phyloP scores from a whole-genome alignment of 2,888 invertebrate genomes.

The Beris chalybata region DNA sequence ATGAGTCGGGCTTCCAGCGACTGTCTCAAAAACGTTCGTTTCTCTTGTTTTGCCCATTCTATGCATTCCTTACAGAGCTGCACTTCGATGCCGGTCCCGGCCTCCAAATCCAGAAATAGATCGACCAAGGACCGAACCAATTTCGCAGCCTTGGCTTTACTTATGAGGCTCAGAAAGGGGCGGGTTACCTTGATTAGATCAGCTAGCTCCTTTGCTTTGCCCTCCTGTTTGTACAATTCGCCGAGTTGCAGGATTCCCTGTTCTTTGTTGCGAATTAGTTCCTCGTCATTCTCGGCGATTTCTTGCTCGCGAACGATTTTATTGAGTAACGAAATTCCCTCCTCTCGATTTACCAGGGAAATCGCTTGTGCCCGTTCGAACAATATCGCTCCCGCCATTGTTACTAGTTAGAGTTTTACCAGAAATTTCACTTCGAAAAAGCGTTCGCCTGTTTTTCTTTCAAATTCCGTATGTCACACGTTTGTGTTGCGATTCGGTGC shows the following conservation, averaged over 20 bases:
- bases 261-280: conserved; percentile 88
- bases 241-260: conserved; percentile 92
- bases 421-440: conserved; percentile 24
- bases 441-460: conserved; percentile 22
- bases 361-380: conserved; percentile 82
- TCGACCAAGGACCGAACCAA: conserved; percentile 95
- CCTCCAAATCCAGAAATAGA: conserved; percentile 95
- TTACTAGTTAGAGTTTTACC: conserved; percentile 13
- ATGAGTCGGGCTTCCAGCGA: conserved; percentile 93
- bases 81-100: conserved; percentile 92
- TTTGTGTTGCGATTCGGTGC: conserved; percentile 3
- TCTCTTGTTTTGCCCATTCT: conserved; percentile 98
- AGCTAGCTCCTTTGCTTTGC: conserved; percentile 88
- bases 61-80: conserved; percentile 96
- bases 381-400: conserved; percentile 89
- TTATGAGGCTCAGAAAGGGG: conserved; percentile 91
- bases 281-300: conserved; percentile 81
- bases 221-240: conserved; percentile 87
- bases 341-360: conserved; percentile 73
- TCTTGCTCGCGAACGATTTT: conserved; percentile 79
- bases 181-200: conserved; percentile 93
- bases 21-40: conserved; percentile 94
- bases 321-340: conserved; percentile 72
- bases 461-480: conserved; percentile 18
- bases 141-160: conserved; percentile 99